Conservation (phyloP, 2,797 vertebrate species). For the Myotis myotis region DNA sequence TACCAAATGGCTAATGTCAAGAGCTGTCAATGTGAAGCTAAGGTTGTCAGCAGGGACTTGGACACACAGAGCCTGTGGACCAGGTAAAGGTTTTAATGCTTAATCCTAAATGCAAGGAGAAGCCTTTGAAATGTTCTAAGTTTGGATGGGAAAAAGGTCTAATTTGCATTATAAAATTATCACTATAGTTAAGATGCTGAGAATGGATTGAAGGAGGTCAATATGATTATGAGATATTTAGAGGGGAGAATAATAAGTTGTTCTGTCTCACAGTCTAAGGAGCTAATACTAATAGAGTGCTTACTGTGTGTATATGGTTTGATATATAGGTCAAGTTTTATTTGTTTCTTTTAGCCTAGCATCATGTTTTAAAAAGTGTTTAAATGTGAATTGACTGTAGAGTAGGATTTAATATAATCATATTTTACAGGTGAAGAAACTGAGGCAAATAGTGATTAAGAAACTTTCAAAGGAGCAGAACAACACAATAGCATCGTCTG, state of each 20-base stretch:
- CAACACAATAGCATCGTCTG: not conserved
- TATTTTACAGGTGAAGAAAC: not conserved
- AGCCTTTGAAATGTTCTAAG: not conserved
- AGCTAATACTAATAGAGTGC: not conserved
- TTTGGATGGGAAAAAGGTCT: not conserved
- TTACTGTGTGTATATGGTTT: not conserved
- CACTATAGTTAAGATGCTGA: not conserved
- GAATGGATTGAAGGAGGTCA: not conserved
- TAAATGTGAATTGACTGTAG: not conserved
- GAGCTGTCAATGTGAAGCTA: not conserved
- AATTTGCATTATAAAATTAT: conserved; percentile 24
- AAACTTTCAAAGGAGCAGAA: not conserved
- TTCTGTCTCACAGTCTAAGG: not conserved
- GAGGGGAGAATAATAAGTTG: not conserved
- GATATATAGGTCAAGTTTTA: not conserved
- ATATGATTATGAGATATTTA: not conserved
- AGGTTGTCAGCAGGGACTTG: not conserved
- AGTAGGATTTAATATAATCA: not conserved
- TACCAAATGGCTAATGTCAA: not conserved
- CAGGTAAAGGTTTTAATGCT: not conserved
- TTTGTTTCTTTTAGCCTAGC: not conserved
- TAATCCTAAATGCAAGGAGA: not conserved
- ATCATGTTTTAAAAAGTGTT: not conserved
- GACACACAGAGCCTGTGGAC: not conserved
- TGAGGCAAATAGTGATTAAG: not conserved